phyloP scores from a whole-genome alignment of 92 coral and sea anemone genomes.

The Porites evermanni region DNA sequence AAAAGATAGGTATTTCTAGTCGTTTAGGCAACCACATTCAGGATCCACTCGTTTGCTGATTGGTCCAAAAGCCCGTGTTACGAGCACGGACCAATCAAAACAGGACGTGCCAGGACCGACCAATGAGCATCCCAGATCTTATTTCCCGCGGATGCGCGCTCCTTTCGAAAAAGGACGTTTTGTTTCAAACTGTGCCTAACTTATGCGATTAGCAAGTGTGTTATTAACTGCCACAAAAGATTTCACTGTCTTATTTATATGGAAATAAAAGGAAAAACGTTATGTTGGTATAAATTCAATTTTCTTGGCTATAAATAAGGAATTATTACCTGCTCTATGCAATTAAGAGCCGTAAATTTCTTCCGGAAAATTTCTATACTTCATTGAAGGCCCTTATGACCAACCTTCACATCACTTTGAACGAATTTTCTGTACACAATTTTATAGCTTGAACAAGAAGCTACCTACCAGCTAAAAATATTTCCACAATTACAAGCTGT shows the following conservation, averaged over 20 bases:
- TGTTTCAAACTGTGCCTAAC: background rate
- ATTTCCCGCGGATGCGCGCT: background rate
- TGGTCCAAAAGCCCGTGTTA: background rate
- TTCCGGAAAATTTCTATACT: background rate
- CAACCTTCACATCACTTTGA: background rate
- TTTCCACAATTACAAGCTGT: background rate
- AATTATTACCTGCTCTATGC: background rate
- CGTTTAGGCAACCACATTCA: background rate
- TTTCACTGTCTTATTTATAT: background rate
- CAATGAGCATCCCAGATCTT: background rate
- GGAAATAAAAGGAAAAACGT: background rate
- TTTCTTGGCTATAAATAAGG: constrained; percentile 13
- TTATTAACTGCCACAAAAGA: background rate
- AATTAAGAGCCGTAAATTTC: background rate
- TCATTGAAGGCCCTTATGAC: background rate
- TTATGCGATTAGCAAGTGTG: background rate
- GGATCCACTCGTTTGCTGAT: background rate
- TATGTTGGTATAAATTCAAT: background rate
- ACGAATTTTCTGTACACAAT: background rate
- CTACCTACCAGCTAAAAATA: background rate
- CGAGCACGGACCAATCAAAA: background rate
- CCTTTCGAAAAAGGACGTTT: background rate
- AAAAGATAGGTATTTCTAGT: background rate
- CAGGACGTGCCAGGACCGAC: background rate
- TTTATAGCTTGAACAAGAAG: background rate